These are phyloP conservation scores for Rhagium mordax DNA, from an alignment of 2,888 invertebrate species.

Conservation along the genomic window DNA sequence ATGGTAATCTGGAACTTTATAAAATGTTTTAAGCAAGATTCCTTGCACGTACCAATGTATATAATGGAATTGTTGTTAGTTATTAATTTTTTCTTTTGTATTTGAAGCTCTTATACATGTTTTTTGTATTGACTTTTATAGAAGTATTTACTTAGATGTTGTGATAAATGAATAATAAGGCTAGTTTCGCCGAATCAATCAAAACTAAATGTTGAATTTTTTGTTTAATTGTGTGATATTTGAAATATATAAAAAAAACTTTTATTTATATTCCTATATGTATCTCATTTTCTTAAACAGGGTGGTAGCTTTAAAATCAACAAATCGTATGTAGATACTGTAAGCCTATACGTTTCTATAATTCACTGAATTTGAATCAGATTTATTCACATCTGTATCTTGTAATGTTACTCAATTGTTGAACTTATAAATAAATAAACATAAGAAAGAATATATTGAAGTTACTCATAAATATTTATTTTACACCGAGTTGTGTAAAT, in stretches of 20 bases:
- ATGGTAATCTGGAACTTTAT: slow-evolving; percentile 1
- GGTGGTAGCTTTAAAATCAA: neutral
- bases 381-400: neutral
- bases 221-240: neutral
- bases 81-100: neutral
- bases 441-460: no score
- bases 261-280: neutral
- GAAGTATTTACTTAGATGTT: slow-evolving; percentile 32
- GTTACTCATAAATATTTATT: no score
- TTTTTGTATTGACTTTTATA: slow-evolving; percentile 22
- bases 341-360: neutral
- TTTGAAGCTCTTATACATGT: slow-evolving; percentile 3
- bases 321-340: neutral
- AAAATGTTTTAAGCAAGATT: slow-evolving; percentile 42
- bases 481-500: no score
- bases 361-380: neutral
- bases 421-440: no score
- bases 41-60: slow-evolving; percentile 55
- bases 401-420: neutral
- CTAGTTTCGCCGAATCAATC: slow-evolving; percentile 48
- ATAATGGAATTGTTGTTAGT: slow-evolving; percentile 41
- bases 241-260: neutral
- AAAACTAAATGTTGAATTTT: neutral
- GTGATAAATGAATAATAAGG: slow-evolving; percentile 48
- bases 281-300: neutral